phyloP scores from a whole-genome alignment of 2,888 invertebrate species.

The Blastobasis lacticolella region DNA sequence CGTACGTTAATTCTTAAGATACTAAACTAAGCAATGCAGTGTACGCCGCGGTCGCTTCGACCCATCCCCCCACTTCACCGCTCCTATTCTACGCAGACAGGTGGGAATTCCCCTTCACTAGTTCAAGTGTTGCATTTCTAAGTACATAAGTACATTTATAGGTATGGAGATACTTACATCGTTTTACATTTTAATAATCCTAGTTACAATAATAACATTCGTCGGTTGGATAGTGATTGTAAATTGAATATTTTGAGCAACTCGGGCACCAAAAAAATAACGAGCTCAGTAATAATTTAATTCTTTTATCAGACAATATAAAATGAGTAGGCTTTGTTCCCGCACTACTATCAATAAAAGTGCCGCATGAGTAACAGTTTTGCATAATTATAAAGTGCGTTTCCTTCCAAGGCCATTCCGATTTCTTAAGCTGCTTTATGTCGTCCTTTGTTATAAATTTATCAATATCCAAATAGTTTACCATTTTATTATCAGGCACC shows the following conservation, averaged over 20 bases:
- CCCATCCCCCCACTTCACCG: background rate
- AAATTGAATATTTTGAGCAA: background rate
- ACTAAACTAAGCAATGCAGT: too few species aligned
- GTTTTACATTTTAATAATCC: background rate
- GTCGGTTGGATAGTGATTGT: background rate
- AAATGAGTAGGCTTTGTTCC: background rate
- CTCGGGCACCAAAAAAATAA: background rate
- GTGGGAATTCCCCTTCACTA: background rate
- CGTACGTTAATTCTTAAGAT: too few species aligned
- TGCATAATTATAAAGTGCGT: slow-evolving; percentile 1
- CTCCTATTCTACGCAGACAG: background rate
- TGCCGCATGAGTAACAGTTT: slow-evolving; percentile 1
- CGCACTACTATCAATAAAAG: background rate
- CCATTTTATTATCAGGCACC: background rate
- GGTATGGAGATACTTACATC: background rate
- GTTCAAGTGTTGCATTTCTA: background rate
- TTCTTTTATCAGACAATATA: background rate
- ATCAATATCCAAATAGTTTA: slow-evolving; percentile 1
- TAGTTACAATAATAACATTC: background rate
- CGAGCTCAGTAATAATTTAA: background rate
- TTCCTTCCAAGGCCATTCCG: slow-evolving; percentile 2
- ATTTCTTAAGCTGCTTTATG: slow-evolving; percentile 1
- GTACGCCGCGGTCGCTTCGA: too few species aligned
- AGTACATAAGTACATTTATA: background rate
- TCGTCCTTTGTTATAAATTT: slow-evolving; percentile 2